A percentile compares a stretch with the other conserved stretches of the same genome.
These are phyloP conservation scores for Leucania comma DNA, from an alignment of 2,888 invertebrate genomes.

Conservation along the genomic window DNA sequence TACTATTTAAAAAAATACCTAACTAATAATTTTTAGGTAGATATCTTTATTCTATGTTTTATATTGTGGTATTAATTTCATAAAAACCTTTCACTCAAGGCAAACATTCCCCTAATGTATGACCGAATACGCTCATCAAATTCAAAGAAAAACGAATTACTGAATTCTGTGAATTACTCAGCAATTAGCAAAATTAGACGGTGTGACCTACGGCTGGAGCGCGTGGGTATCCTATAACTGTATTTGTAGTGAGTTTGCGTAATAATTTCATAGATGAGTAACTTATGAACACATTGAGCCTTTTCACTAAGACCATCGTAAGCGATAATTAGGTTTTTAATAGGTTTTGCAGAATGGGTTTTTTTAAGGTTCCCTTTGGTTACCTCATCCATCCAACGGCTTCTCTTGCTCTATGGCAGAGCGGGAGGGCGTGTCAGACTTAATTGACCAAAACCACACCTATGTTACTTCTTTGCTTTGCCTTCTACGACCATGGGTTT, in stretches of 20 bases:
- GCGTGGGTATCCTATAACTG: background rate
- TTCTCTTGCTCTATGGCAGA: too few relatives aligned
- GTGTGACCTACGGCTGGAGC: constrained; percentile 12
- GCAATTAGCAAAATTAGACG: constrained; percentile 36
- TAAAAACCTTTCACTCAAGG: constrained; percentile 12
- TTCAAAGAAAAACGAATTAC: constrained; percentile 44
- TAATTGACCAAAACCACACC: too few relatives aligned
- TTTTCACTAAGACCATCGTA: too few relatives aligned
- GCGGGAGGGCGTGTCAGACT: too few relatives aligned
- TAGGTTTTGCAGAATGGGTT: too few relatives aligned
- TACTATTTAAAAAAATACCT: too few relatives aligned
- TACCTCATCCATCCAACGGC: too few relatives aligned
- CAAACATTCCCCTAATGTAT: constrained; percentile 17
- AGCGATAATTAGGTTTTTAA: too few relatives aligned
- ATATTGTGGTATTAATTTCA: constrained; percentile 21
- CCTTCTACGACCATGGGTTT: too few relatives aligned
- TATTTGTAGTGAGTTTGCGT: background rate
- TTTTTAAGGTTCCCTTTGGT: too few relatives aligned
- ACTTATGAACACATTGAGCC: too few relatives aligned
- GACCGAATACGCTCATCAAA: constrained; percentile 18
- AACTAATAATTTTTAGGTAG: background rate
- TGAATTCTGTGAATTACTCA: constrained; percentile 29
- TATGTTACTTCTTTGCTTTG: too few relatives aligned
- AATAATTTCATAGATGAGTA: background rate
- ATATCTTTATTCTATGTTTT: background rate